Evolutionary conservation across 1,140 invertebrate species (phyloP).

Genomic region (Oedothorax gibbosus): DNA sequence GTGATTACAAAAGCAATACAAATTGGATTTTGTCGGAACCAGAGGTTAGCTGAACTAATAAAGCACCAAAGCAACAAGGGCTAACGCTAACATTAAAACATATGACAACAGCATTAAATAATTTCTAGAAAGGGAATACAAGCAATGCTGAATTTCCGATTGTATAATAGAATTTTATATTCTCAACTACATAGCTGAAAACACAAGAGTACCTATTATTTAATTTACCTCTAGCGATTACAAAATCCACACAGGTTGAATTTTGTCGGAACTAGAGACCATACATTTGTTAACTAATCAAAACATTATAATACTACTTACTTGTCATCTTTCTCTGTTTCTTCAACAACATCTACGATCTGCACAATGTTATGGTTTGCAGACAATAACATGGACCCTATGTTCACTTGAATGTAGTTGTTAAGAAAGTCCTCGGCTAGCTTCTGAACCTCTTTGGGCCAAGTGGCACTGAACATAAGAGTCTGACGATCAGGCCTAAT

Average conservation of each 20-base stretch:
- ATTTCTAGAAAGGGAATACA: too few relatives aligned
- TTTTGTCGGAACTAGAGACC: too few relatives aligned
- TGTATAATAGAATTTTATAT: too few relatives aligned
- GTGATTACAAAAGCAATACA: too few relatives aligned
- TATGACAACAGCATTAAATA: too few relatives aligned
- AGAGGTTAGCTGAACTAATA: not conserved
- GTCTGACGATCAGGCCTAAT: conserved; percentile 72
- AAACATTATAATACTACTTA: conserved; percentile 22
- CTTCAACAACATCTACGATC: conserved; percentile 70
- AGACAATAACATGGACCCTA: conserved; percentile 72
- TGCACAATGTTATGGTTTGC: conserved; percentile 75
- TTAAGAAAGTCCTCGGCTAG: conserved; percentile 73
- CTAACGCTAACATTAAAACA: too few relatives aligned
- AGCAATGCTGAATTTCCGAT: too few relatives aligned
- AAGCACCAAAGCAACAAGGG: too few relatives aligned
- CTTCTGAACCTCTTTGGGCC: conserved; percentile 73
- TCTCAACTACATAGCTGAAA: too few relatives aligned
- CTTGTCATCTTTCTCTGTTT: conserved; percentile 63
- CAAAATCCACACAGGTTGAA: too few relatives aligned
- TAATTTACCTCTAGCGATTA: too few relatives aligned
- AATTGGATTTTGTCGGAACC: not conserved
- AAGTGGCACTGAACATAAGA: conserved; percentile 64
- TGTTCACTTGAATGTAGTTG: conserved; percentile 71
- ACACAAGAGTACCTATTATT: too few relatives aligned
- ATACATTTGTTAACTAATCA: not conserved